These are phyloP conservation scores for Leptestheria dahalacensis DNA, from an alignment of 1,140 invertebrate genomes.

Conservation along the genomic window DNA sequence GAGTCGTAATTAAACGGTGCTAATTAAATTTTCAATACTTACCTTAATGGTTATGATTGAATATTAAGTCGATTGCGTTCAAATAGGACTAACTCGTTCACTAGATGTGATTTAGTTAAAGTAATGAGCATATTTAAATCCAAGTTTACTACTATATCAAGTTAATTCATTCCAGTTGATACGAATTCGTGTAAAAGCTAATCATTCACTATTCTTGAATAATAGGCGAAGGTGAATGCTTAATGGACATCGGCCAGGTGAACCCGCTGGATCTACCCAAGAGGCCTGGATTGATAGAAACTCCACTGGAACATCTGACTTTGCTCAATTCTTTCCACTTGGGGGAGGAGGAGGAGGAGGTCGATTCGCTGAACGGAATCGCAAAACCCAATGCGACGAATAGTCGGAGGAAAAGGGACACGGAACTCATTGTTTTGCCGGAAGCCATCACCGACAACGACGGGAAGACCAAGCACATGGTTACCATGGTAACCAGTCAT, in stretches of 20 bases:
- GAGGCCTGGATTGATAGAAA: slow-evolving; percentile 35
- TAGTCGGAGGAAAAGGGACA: slow-evolving; percentile 42
- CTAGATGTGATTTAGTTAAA: too few species aligned
- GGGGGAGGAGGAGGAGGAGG: slow-evolving; percentile 14
- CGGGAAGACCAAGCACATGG: slow-evolving; percentile 50
- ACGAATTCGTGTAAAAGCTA: too few species aligned
- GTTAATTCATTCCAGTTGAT: too few species aligned
- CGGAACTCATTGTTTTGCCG: slow-evolving; percentile 53
- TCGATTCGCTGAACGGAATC: background rate
- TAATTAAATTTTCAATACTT: too few species aligned
- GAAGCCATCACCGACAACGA: slow-evolving; percentile 51
- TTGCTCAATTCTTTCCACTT: background rate
- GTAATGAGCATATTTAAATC: too few species aligned
- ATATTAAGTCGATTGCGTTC: too few species aligned
- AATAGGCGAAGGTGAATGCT: slow-evolving; percentile 42
- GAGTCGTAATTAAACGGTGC: too few species aligned
- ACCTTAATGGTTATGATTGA: too few species aligned
- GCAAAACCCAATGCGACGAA: background rate
- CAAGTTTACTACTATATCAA: too few species aligned
- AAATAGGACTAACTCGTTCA: too few species aligned
- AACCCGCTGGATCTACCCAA: slow-evolving; percentile 51
- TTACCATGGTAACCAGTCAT: slow-evolving; percentile 47
- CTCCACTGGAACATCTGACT: slow-evolving; percentile 15
- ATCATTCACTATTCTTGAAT: too few species aligned
- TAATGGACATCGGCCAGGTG: slow-evolving; percentile 36